Base-by-base conservation (phyloP, 1,140 invertebrate species). In the Myzus persicae region DNA sequence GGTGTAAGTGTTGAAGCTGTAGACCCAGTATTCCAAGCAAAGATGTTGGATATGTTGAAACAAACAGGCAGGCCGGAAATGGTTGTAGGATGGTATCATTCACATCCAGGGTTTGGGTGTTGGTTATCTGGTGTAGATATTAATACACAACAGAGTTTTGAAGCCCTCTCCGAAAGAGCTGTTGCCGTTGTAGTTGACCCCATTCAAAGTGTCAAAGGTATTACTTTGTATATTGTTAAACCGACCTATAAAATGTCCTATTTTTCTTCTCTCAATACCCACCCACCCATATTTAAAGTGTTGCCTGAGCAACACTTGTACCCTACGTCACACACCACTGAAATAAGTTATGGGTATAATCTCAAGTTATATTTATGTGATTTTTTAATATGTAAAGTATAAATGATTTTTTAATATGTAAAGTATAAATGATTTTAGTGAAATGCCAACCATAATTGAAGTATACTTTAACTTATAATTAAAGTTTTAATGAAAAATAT, bases 41-140 rank as follows among this genome's bases (percentile, higher is more conserved):
- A 99, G 96, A 99, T 99, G 99, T 98, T 99, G 96, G 99, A 99
- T 95, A 99, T 99, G 99, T 96, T 99, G 82, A 99, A 99, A 95
- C 99, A 99, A 96, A 99, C 99, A 94, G 99, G 99, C 4, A 96
- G 99, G 93, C 99, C 99, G 14, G 99, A 99, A 96, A 99, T 99
- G 99, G 99, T 99, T 26, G 99, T 99, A 87, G 99, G 99, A 88
- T 99, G 99, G 99, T 99, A 99, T 94, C 99, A 99, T 95, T 99
- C 99, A 89, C 99, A 99, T 97, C 99, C 99, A 94, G 99, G 99
- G 76, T 99, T 99, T 96, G 99, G 99, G 76, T 99, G 99, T 95
- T 99, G 99, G 99, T 96, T 99, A 38, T 99, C 99, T n/a, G 98
- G 99, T 93, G 99, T 99, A 3, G 99, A 99, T 96, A 99, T 99